Evolutionary conservation across 1,140 invertebrate species (phyloP).

Genomic region (Coboldia fuscipes): DNA sequence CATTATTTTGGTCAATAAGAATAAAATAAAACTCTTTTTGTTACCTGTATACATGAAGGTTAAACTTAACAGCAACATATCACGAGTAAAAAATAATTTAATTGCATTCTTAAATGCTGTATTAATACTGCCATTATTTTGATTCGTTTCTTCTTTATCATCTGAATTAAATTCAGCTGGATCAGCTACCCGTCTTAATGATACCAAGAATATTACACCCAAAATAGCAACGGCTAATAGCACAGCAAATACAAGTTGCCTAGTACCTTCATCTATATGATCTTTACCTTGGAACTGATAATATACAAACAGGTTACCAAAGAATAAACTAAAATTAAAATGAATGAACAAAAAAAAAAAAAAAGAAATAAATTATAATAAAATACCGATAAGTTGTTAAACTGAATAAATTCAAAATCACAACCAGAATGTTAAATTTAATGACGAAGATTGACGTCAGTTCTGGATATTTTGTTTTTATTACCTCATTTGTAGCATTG

Average conservation of each 20-base stretch:
- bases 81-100: constrained; percentile 48
- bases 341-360: constrained; percentile 1
- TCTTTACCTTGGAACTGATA: constrained; percentile 64
- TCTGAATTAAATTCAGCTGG: constrained; percentile 28
- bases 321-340: constrained; percentile 52
- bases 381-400: no score
- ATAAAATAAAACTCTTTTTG: no score
- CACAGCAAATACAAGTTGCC: constrained; percentile 53
- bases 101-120: constrained; percentile 52
- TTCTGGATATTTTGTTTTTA: no score
- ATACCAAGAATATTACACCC: constrained; percentile 44
- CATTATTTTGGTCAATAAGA: no score
- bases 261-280: constrained; percentile 35
- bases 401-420: no score
- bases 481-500: constrained; percentile 73
- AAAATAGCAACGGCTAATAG: constrained; percentile 39
- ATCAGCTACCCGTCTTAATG: constrained; percentile 33
- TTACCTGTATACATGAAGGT: constrained; percentile 79
- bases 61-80: constrained; percentile 67
- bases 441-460: no score
- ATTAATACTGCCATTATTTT: constrained; percentile 28
- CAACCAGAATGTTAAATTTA: not conserved
- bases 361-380: not conserved
- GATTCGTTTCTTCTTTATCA: constrained; percentile 29
- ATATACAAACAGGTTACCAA: constrained; percentile 86